phyloP scores from a whole-genome alignment of 2,113 vertebrate genomes.

The Cichladusa arquata region DNA sequence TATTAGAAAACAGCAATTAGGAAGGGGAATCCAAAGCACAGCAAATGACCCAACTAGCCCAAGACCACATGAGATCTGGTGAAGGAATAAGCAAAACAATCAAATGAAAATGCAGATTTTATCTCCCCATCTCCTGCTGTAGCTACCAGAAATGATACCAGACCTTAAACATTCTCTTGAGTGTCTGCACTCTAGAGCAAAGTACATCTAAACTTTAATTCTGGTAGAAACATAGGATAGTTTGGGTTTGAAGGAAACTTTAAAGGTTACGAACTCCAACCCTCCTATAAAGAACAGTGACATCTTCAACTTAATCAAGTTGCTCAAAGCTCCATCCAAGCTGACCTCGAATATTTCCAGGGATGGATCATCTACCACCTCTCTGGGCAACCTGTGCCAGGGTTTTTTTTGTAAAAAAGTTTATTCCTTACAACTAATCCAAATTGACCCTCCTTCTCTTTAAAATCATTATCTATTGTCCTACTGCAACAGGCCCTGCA shows the following conservation, averaged over 20 bases:
- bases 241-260: background rate
- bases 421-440: background rate
- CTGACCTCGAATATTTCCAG: background rate
- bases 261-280: background rate
- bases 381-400: background rate
- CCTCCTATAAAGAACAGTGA: background rate
- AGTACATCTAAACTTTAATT: background rate
- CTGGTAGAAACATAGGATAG: background rate
- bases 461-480: background rate
- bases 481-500: background rate
- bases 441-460: background rate
- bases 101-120: background rate
- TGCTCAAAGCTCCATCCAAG: background rate
- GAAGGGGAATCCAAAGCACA: background rate
- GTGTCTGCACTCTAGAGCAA: rapidly evolving
- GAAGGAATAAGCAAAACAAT: background rate
- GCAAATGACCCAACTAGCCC: background rate
- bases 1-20: background rate
- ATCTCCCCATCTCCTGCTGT: background rate
- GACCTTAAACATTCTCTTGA: background rate
- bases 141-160: background rate
- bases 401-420: rapidly evolving
- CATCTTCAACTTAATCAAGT: background rate
- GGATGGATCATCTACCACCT: no score
- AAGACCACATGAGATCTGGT: background rate